Conservation (phyloP, 2,888 invertebrate species). For the Sminthurinus aureus region DNA sequence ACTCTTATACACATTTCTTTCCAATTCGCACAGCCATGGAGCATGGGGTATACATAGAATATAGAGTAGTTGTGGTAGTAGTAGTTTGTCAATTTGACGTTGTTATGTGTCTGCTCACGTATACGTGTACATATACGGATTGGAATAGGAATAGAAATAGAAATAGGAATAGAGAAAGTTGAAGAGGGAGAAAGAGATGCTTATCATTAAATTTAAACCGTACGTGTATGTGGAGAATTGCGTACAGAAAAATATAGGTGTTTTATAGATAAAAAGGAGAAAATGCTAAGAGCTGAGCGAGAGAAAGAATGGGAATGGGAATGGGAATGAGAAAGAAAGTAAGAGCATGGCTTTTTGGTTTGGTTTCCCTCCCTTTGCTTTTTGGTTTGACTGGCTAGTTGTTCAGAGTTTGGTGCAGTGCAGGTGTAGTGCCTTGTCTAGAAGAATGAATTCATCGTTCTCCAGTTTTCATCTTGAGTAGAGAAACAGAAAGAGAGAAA, state of each 20-base stretch:
- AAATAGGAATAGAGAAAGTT: too few species aligned
- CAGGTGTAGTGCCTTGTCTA: conserved; percentile 24
- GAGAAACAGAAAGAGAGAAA: too few species aligned
- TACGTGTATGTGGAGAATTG: not conserved
- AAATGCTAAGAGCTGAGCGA: not conserved
- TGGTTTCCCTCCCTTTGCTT: not conserved
- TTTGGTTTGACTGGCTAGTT: too few species aligned
- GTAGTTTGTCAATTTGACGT: too few species aligned
- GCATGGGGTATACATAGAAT: too few species aligned
- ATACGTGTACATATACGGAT: too few species aligned
- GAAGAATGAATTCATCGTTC: conserved; percentile 30
- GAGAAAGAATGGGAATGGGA: not conserved
- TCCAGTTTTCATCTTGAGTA: conserved; percentile 13
- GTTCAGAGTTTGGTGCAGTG: conserved; percentile 16
- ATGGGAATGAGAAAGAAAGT: conserved; percentile 7
- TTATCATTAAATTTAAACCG: not conserved
- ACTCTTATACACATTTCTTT: too few species aligned
- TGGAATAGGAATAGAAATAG: too few species aligned
- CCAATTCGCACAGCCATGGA: too few species aligned
- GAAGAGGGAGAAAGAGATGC: not conserved
- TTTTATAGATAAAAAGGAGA: not conserved
- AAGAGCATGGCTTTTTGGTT: conserved; percentile 20
- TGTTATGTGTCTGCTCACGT: too few species aligned
- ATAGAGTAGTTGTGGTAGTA: too few species aligned
- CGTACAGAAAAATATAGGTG: not conserved